phyloP scores from a whole-genome alignment of 2,888 invertebrate species.

The Junonia oenone region DNA sequence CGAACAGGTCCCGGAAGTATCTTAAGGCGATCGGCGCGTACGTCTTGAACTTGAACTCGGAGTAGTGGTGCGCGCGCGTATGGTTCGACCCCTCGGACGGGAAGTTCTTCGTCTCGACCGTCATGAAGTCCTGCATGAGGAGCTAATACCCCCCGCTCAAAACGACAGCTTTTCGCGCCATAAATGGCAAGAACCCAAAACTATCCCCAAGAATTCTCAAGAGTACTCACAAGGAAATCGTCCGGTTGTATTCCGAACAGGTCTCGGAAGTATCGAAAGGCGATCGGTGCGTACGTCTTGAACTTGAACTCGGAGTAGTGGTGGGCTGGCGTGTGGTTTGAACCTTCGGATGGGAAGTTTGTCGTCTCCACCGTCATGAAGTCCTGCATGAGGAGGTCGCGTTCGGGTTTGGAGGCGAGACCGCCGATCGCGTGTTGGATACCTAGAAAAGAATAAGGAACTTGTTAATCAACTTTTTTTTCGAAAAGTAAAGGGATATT shows the following conservation, averaged over 20 bases:
- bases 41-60: conserved; percentile 98
- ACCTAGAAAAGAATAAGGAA: too few relatives aligned
- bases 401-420: conserved; percentile 97
- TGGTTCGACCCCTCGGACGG: conserved; percentile 96
- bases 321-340: conserved; percentile 98
- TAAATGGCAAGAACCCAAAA: neutral
- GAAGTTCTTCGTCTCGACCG: conserved; percentile 98
- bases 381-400: conserved; percentile 99
- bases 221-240: conserved; percentile 95
- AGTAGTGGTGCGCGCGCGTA: conserved; percentile 98
- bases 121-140: conserved; percentile 99
- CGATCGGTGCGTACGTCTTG: conserved; percentile 99
- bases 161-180: too few relatives aligned
- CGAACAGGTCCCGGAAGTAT: conserved; percentile 98
- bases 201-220: too few relatives aligned
- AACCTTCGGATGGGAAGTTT: conserved; percentile 96
- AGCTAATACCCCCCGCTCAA: too few relatives aligned
- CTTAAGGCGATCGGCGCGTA: conserved; percentile 99
- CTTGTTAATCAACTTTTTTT: neutral
- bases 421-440: conserved; percentile 94
- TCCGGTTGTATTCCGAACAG: conserved; percentile 99
- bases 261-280: conserved; percentile 99
- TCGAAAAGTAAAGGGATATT: too few relatives aligned
- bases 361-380: conserved; percentile 99
- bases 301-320: conserved; percentile 98